These are phyloP conservation scores for Haliaeetus leucogaster DNA, from an alignment of 2,113 vertebrate species.

Conservation along the genomic window DNA sequence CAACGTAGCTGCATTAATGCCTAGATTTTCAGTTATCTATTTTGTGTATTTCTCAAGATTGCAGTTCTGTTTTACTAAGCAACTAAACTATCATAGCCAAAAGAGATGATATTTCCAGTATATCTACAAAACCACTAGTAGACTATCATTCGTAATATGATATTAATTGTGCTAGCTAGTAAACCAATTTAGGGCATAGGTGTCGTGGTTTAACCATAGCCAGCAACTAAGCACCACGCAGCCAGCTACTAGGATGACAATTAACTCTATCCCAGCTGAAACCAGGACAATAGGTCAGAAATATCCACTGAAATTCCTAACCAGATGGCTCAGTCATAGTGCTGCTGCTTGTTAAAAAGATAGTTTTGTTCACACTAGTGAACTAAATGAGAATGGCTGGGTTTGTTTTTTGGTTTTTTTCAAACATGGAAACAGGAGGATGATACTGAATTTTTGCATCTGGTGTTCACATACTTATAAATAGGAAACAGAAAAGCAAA, in stretches of 20 bases:
- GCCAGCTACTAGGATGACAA: too few species aligned
- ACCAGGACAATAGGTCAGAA: neutral
- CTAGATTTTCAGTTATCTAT: neutral
- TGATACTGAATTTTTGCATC: neutral
- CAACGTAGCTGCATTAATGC: fast-evolving
- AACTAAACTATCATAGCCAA: neutral
- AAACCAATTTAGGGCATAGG: neutral
- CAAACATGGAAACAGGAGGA: neutral
- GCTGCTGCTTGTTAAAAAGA: neutral
- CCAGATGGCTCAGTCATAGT: neutral
- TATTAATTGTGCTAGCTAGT: neutral
- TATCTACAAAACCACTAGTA: neutral
- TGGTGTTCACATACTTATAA: neutral
- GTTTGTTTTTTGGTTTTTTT: neutral
- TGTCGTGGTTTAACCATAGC: too few species aligned
- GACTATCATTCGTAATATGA: neutral
- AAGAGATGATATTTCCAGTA: neutral
- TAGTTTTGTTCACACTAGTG: neutral
- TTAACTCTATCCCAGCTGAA: too few species aligned
- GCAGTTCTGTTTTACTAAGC: neutral
- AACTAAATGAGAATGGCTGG: neutral
- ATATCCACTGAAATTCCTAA: neutral
- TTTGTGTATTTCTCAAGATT: neutral
- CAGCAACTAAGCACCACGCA: too few species aligned
- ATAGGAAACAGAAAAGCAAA: neutral